A percentile compares a stretch with the other conserved stretches of the same genome.
These are phyloP conservation scores for Sardinella longiceps DNA, from an alignment of 2,797 vertebrate species.

Conservation along the genomic window DNA sequence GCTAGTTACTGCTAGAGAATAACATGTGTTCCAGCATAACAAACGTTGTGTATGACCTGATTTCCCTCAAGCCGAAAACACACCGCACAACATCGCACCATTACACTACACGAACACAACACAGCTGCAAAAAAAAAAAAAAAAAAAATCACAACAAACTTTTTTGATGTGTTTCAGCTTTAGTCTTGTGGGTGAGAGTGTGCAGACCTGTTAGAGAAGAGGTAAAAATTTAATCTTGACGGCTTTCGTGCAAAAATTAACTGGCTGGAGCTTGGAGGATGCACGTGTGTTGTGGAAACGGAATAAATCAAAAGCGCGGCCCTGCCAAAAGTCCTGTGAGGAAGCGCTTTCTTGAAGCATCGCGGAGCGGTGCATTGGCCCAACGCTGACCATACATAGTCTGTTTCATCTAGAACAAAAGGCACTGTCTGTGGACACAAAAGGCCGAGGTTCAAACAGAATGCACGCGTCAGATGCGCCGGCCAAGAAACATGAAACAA, in stretches of 20 bases:
- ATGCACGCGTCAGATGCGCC: slow-evolving; percentile 63
- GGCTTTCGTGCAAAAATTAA: slow-evolving; percentile 51
- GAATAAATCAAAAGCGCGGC: slow-evolving; percentile 47
- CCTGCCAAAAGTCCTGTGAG: slow-evolving; percentile 46
- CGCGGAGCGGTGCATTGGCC: slow-evolving; percentile 60
- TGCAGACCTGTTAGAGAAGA: slow-evolving; percentile 42
- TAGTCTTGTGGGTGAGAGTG: slow-evolving; percentile 44
- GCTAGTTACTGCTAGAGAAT: slow-evolving; percentile 17
- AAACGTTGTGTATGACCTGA: slow-evolving; percentile 23
- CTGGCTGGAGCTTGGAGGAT: slow-evolving; percentile 44
- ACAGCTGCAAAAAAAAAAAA: slow-evolving; percentile 12
- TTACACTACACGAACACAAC: slow-evolving; percentile 20
- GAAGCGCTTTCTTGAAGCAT: slow-evolving; percentile 50
- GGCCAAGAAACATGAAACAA: slow-evolving; percentile 77
- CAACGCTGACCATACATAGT: slow-evolving; percentile 77
- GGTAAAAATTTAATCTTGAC: slow-evolving; percentile 52
- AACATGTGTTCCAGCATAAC: slow-evolving; percentile 24
- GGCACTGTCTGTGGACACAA: slow-evolving; percentile 76
- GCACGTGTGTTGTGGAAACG: slow-evolving; percentile 45
- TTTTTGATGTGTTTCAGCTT: slow-evolving; percentile 51
- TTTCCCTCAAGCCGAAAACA: slow-evolving; percentile 19
- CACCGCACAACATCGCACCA: neutral
- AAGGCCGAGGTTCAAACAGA: slow-evolving; percentile 77
- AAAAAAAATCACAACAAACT: slow-evolving; percentile 32
- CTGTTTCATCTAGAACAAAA: slow-evolving; percentile 85